Evolutionary conservation across 2,113 vertebrate genomes (phyloP).

Genomic region (Apus apus): DNA sequence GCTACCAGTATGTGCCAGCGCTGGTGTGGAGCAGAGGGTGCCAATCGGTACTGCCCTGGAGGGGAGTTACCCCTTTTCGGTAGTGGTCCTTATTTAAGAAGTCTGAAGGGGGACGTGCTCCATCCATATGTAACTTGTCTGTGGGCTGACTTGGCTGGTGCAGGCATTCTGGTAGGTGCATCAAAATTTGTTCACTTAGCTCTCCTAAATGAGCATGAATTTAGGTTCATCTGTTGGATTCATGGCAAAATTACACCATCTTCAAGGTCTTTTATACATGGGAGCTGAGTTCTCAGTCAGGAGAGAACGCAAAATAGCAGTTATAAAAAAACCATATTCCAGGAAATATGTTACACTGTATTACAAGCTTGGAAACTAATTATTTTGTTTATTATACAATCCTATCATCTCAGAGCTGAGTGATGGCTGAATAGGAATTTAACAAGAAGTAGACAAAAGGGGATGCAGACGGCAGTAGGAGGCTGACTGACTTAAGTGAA

Average conservation of each 20-base stretch:
- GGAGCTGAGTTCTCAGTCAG: not conserved
- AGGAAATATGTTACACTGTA: constrained; percentile 26
- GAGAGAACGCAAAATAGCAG: constrained; percentile 5
- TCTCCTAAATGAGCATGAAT: not conserved
- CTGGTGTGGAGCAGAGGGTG: not conserved
- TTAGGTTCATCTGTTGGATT: not conserved
- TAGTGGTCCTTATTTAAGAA: not conserved
- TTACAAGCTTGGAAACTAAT: constrained; percentile 28
- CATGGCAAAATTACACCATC: not conserved
- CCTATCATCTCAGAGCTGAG: constrained; percentile 12
- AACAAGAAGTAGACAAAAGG: constrained; percentile 44
- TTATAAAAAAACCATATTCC: not conserved
- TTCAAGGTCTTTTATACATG: not conserved
- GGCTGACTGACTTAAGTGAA: constrained; percentile 39
- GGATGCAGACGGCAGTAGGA: not conserved
- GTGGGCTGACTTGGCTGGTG: not conserved
- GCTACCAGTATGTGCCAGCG: not conserved
- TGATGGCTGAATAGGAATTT: constrained; percentile 27
- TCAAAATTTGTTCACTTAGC: not conserved
- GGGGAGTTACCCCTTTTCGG: not conserved
- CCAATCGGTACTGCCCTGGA: not conserved
- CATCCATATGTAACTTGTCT: not conserved
- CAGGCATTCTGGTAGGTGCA: not conserved
- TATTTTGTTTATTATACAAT: constrained; percentile 54
- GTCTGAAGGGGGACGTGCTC: not conserved